Evolutionary conservation across 2,888 invertebrate genomes (phyloP), one percentile per base, ranked within the genome.

Genomic region (Oegoconia quadripuncta): DNA sequence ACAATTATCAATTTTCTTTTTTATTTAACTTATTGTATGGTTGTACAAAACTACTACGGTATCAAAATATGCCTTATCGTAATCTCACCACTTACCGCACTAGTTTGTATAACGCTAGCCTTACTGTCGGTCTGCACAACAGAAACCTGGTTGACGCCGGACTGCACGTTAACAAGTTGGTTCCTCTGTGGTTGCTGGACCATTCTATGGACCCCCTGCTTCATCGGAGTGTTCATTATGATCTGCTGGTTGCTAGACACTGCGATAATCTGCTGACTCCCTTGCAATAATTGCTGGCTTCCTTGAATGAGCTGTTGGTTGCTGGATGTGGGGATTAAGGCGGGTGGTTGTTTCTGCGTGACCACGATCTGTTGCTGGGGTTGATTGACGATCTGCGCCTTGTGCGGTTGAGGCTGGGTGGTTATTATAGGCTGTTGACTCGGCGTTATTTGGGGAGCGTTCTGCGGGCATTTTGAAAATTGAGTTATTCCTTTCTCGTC

Each of bases 351-450:
- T 43, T 86, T 84, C 40, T 82, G 82, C 0, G 82, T 78, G 1
- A 86, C 79, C 15, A 86, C 64, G 1, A 83, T 78, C 45, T 88
- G 88, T 23, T 82, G 88, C 18, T 78, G 77, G 2, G 59, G 52
- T 35, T 50, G 88, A 73, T 83, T 58, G 50, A 81, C 66, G 3
- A 87, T 68, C 49, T 82, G 83, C 1, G 86, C 91, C 7, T 91
- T 90, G 23, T 91, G 90, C 0, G 88, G 82, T 53, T 83, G 88
- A 3, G 88, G 88, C 42, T 86, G 88, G 0, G 80, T 65, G 0
- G 83, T 83, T 62, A 87, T 84, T 41, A 88, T 74, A 1, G 87
- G 86, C 54, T 88, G 88, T 48, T 88, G 88, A 37, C 84, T 84
- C 37, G 72, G 70, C 0, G 87, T 83, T 39, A 88, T 64, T 64